Evolutionary conservation across 2,113 vertebrate genomes (phyloP).

Genomic region (Myanophis thanlyinensis): DNA sequence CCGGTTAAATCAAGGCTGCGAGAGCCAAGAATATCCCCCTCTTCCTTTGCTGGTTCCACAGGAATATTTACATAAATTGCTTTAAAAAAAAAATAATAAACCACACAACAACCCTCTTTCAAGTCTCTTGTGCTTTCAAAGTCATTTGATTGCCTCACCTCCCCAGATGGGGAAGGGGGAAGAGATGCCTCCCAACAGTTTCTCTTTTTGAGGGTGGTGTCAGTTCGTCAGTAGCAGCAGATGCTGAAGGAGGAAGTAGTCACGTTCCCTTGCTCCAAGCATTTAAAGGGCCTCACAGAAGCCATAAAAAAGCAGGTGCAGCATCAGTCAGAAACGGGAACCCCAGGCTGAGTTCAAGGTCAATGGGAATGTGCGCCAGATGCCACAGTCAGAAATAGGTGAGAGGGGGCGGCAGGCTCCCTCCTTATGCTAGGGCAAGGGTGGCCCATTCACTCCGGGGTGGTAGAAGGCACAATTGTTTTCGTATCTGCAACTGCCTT

Average conservation of each 20-base stretch:
- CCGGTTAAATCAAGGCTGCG: background rate
- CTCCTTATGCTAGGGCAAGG: constrained; percentile 70
- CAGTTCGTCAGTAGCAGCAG: constrained; percentile 34
- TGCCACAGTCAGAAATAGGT: constrained; percentile 12
- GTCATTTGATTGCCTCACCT: background rate
- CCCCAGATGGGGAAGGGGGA: background rate
- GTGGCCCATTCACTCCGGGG: constrained; percentile 88
- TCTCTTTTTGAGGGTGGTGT: background rate
- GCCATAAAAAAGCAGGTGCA: constrained; percentile 60
- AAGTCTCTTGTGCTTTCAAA: constrained; percentile 10
- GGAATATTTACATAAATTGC: background rate
- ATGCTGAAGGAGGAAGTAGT: background rate
- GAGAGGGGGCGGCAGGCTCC: background rate
- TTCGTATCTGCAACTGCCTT: constrained; percentile 90
- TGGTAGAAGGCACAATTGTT: constrained; percentile 94
- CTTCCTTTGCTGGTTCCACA: constrained; percentile 1
- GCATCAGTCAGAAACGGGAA: background rate
- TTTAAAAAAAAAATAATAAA: background rate
- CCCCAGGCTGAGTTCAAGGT: background rate
- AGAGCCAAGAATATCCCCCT: background rate
- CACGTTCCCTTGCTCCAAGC: background rate
- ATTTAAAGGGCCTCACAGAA: constrained; percentile 69
- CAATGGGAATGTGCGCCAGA: background rate
- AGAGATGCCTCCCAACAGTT: background rate
- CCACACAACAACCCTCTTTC: background rate